Evolutionary conservation across 2,113 vertebrate genomes (phyloP), one percentile per base, ranked within the genome.

Genomic region (Galbula dea): DNA sequence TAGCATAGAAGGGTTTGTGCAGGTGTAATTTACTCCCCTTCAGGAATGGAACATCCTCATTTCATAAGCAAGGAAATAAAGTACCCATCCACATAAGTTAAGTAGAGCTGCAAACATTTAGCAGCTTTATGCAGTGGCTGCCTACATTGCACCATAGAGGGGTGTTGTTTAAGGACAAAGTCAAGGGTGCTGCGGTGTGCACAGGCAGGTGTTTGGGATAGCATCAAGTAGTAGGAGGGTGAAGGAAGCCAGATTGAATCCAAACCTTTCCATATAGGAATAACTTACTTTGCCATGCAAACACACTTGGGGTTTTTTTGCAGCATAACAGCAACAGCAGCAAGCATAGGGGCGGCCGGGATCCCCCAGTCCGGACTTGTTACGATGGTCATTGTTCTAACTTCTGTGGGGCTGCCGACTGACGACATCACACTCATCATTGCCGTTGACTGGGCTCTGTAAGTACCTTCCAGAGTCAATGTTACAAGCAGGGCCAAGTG

Each of bases 271-370:
- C 32, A 10, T 2, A 12, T 20, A 36, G 62, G 8, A 67, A 1
- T 21, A 39, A 72, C 39, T 32, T 5, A n/a, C 74, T 57, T 12
- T 74, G 78, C 61, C 34, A 36, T 1, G 11, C 57, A 58, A 45
- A 89, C 24, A 9, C 0, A 0, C 37, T 24, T 10, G 18, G 30
- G 12, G 41, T 52, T 22, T 34, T 54, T 55, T 75, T 34, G 27
- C 96, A 99, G 99, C 96, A 99, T 99, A 92, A 99, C 99, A 0
- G 99, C 99, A 16, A 99, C 99, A 0, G 99, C 99, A 3, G 99
- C 99, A 54, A 99, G 99, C 92, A 99, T 99, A 0, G 99, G 99
- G 11, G 98, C 98, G 0, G 98, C 98, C 0, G 98, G 98, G 14
- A 99, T 99, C 80, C 98, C 98, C 6, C 98, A 99, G 95, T 98